A percentile compares a stretch with the other conserved stretches of the same genome.
phyloP scores from a whole-genome alignment of 2,797 vertebrate genomes.

The Girardinus metallicus region DNA sequence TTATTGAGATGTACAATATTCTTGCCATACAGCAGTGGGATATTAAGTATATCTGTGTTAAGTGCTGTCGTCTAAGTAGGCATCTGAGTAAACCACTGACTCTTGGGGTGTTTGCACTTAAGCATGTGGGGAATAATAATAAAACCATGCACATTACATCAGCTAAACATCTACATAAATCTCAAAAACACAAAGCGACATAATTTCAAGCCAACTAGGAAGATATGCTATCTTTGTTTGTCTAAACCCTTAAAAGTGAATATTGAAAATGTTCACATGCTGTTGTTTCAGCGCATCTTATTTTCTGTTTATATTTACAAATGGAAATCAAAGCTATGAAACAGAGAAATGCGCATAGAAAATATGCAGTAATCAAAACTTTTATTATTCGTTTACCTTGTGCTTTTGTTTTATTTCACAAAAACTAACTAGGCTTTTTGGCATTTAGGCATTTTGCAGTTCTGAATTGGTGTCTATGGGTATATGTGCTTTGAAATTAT shows the following conservation, averaged over 20 bases:
- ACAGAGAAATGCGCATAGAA: background rate
- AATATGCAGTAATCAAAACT: background rate
- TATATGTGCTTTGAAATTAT: background rate
- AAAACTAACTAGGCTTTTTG: background rate
- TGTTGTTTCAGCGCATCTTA: background rate
- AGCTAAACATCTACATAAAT: slow-evolving; percentile 83
- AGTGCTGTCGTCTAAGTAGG: background rate
- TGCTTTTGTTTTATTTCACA: background rate
- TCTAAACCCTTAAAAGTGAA: slow-evolving; percentile 75
- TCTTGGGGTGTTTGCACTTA: background rate
- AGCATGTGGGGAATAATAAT: slow-evolving; percentile 57
- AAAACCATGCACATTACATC: slow-evolving; percentile 83
- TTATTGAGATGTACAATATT: background rate
- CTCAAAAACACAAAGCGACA: slow-evolving; percentile 66
- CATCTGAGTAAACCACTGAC: slow-evolving; percentile 38
- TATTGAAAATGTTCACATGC: slow-evolving; percentile 35
- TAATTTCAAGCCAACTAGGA: slow-evolving; percentile 47
- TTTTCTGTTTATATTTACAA: background rate
- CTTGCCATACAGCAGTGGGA: background rate
- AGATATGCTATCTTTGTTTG: slow-evolving; percentile 75
- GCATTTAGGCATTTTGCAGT: background rate
- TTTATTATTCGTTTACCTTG: background rate
- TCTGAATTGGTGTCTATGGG: background rate
- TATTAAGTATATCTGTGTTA: slow-evolving; percentile 8
- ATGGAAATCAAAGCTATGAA: background rate